Base-by-base conservation (phyloP, 2,113 vertebrate genomes). In the Tachysurus vachellii region DNA sequence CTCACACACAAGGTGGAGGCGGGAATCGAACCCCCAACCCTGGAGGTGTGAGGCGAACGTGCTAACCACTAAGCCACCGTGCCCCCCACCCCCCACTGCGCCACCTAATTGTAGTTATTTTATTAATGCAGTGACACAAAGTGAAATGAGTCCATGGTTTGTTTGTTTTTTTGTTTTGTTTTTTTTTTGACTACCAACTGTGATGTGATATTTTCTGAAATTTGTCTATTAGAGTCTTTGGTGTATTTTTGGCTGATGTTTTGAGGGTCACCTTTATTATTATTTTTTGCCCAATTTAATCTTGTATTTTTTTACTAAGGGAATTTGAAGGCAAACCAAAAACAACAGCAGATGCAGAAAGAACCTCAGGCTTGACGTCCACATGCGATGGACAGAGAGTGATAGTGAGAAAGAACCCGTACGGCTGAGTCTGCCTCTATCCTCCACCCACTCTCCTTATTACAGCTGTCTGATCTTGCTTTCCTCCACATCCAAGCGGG, bases 401-500 rank as follows among this genome's bases (percentile, higher is more conserved):
- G 23, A 50, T 76, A 47, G 79, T 50, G 80, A 82, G 53, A 83
- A 62, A 64, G 36, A 71, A 61, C 77, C 73, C 44, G 73, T 70
- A 82, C 82, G 42, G 57, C 76, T 23, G 53, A 84, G 36, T 59
- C 76, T 66, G 57, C 57, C 83, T 86, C 50, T 31, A 21, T 85
- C 66, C 14, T 86, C 88, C 82, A 28, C 54, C 47, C 64, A 42
- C 82, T 70, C 57, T 85, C 56, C 31, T 85, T 62, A 68, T 84
- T 68, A 89, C 81, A 80, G 80, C 89, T 87, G 82, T 91, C 87
- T 85, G 80, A 86, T 88, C 89, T 66, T 82, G 85, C 88, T 90
- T 90, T 90, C 83, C 88, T 88, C 80, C 13, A 17, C 68, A 70
- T 91, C 85, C 89, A 92, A 92, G 82, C 88, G 81, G 83, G 92